Conservation (phyloP, 2,113 vertebrate genomes). For the Salvelinus alpinus region DNA sequence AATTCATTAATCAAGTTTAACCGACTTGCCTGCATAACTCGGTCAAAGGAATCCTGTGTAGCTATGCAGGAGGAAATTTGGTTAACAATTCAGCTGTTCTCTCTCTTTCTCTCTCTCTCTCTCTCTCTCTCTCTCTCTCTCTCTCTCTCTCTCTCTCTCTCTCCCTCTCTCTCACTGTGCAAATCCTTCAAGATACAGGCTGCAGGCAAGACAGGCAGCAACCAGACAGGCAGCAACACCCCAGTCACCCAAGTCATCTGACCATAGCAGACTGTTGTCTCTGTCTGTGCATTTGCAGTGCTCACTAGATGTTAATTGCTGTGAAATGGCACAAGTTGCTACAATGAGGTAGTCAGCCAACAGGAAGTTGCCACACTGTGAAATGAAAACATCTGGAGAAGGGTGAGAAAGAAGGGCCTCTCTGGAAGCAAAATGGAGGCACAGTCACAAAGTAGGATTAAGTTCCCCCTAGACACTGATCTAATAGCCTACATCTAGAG, state of each 20-base stretch:
- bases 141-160: not conserved
- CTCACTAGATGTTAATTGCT: too few species aligned
- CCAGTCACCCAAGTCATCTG: constrained; percentile 48
- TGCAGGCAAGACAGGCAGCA: constrained; percentile 13
- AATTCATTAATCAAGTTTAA: constrained; percentile 25
- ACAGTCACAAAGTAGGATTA: too few species aligned
- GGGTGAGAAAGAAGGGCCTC: not conserved
- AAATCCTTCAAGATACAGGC: not conserved
- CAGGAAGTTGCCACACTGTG: constrained; percentile 61
- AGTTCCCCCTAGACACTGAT: too few species aligned
- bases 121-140: too few species aligned
- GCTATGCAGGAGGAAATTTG: constrained; percentile 1
- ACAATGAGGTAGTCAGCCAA: constrained; percentile 16
- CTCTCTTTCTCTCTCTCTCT: not conserved
- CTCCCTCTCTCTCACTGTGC: not conserved
- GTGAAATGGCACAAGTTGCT: not conserved
- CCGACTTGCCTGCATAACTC: constrained; percentile 30
- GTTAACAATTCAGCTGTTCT: constrained; percentile 36
- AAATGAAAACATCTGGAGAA: constrained; percentile 68
- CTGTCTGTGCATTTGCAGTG: not conserved
- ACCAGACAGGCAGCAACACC: not conserved
- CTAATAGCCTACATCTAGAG: too few species aligned
- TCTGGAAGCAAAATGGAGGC: not conserved
- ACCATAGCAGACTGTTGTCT: constrained; percentile 5
- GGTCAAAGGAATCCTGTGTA: constrained; percentile 46